Evolutionary conservation across 2,113 vertebrate genomes (phyloP), one percentile per base, ranked within the genome.

Genomic region (Austrofundulus limnaeus): DNA sequence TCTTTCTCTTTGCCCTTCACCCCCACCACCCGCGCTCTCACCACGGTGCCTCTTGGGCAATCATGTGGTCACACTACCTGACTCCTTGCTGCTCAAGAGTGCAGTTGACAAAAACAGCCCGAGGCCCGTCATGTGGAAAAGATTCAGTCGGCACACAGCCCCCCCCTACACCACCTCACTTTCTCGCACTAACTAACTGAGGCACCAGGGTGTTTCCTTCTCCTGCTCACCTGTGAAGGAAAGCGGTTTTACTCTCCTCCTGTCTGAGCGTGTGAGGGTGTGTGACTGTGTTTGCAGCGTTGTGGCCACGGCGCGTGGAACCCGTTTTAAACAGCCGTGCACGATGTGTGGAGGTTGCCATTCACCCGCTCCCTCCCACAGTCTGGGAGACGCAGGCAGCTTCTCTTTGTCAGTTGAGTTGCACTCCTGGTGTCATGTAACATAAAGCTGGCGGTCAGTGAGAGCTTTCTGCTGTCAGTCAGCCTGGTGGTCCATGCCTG

Each of bases 61-160:
- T 91, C 90, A 89, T 90, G 88, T 90, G 88, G 91, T 92, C 90
- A 93, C 90, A 91, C 88, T 91, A 89, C 88, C 90, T 91, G 90
- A 90, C 90, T 92, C 87, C 81, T 83, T 71, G 85, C 87, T 75
- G 88, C 85, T 87, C 88, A 80, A 85, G 88, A 91, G 89, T 88
- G 92, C 88, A 88, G 88, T 92, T 91, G 91, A 92, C 90, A 89
- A 91, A 87, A 89, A 91, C 89, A 92, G 89, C 91, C 91, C 84
- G 87, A 89, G 88, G 90, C 85, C 80, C 88, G 77, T 89, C 91
- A 91, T 92, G 88, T 92, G 92, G 91, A 92, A 91, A 89, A 90
- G 88, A 91, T 91, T 90, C 89, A 82, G 88, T 90, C 85, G 89
- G 82, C 80, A 67, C 81, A 83, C 81, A 74, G 80, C 45, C 66